Evolutionary conservation across 2,888 invertebrate species (phyloP), one percentile per base, ranked within the genome.

Genomic region (Troglohyphantes excavatus): DNA sequence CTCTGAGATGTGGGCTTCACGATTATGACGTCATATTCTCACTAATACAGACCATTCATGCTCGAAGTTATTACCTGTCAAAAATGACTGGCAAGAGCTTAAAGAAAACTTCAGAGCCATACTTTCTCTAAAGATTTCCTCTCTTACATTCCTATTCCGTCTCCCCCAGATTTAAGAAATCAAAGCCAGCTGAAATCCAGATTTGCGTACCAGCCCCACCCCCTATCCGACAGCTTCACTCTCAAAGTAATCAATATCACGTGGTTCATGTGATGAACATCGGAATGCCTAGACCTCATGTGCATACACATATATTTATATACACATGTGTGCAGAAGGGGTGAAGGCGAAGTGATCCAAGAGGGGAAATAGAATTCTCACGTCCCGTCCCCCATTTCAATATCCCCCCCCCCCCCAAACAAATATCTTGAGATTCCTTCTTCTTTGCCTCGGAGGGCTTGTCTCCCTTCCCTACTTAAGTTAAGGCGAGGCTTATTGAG

Each of bases 401-500:
- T 79, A 86, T 86, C 86, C 79, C 86, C 63, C 67, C 43, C 86
- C 11, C 33, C n/a, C 33, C 72, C 87, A 88, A 88, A 88, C 87
- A 88, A 88, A 88, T 88, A 87, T 81, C 79, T 87, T 70, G 70
- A 81, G 73, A 75, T 81, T 81, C 87, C 87, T n/a, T 53, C 53
- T 3, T 6, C 67, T 75, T 19, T 75, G 72, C 79, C 73, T 81
- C 59, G 53, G 59, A 81, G 87, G 81, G 81, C 46, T 81, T 81
- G 73, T 81, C 53, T 53, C 23, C 43, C 61, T 88, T 88, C 68
- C 86, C 81, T 73, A 73, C 87, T 73, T 75, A 68, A 75, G 87
- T 81, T 88, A 73, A 75, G 87, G 87, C 73, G 87, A 26, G 67
- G 65, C 81, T 79, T 87, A 79, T 79, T 76, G 85, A 85, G 85